Conservation (phyloP, 1,140 invertebrate genomes). For the Drosophila ananassae region DNA sequence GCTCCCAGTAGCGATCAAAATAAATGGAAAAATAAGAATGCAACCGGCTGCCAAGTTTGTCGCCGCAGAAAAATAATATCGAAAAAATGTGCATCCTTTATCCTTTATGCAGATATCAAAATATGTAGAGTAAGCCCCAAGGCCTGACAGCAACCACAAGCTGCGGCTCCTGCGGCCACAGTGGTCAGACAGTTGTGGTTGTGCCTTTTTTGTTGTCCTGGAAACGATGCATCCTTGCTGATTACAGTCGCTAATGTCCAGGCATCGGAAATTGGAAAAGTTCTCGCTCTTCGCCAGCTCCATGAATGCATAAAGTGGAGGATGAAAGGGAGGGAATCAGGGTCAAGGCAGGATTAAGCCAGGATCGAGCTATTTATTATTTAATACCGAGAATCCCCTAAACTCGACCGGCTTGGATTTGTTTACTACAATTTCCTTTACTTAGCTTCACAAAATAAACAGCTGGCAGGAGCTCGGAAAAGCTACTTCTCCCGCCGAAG, state of each 20-base stretch:
- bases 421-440: constrained; percentile 29
- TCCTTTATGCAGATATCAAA: constrained; percentile 28
- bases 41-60: constrained; percentile 76
- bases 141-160: constrained; percentile 61
- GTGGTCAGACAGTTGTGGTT: constrained; percentile 28
- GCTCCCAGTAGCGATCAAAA: constrained; percentile 31
- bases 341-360: not conserved
- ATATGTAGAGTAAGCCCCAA: constrained; percentile 38
- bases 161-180: constrained; percentile 58
- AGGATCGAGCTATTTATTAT: not conserved
- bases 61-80: constrained; percentile 53
- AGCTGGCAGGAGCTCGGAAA: constrained; percentile 15
- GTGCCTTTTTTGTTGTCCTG: constrained; percentile 7
- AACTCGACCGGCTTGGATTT: not conserved
- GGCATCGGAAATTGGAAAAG: constrained; percentile 76
- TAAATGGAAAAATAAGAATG: constrained; percentile 68
- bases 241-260: constrained; percentile 67
- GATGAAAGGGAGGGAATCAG: not conserved
- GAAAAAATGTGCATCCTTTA: constrained; percentile 24
- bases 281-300: constrained; percentile 24
- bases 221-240: constrained; percentile 42
- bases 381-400: not conserved
- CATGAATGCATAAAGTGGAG: not conserved
- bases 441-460: constrained; percentile 11
- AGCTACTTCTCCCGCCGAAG: not conserved